phyloP scores from a whole-genome alignment of 2,888 invertebrate genomes.

The Drosophila colorata region DNA sequence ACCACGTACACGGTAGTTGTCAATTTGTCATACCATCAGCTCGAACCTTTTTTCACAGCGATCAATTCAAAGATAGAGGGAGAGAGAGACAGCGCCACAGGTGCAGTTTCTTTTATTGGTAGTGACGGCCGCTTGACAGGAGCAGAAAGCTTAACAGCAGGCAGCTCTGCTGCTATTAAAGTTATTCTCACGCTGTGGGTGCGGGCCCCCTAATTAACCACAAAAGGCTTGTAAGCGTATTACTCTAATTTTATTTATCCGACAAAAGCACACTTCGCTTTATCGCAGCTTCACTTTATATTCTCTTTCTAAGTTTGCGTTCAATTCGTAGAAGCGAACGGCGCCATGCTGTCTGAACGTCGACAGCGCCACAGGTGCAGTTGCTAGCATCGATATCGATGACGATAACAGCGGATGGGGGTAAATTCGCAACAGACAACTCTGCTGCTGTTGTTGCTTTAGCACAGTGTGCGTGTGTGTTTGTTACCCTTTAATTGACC shows the following conservation, averaged over 20 bases:
- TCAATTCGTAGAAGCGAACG: conserved; percentile 6
- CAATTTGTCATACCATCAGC: conserved; percentile 48
- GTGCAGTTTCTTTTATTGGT: conserved; percentile 8
- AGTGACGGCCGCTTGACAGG: neutral
- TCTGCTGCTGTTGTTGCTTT: neutral
- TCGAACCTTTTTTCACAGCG: conserved; percentile 15
- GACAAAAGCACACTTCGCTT: too few relatives aligned
- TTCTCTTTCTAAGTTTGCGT: neutral
- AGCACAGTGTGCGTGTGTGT: conserved; percentile 3
- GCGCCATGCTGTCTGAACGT: conserved; percentile 13
- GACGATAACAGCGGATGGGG: conserved; percentile 4
- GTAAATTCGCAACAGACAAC: conserved; percentile 6
- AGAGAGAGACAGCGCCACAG: conserved; percentile 2
- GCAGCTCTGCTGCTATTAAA: neutral
- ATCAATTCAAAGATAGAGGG: conserved; percentile 5
- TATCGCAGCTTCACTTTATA: neutral
- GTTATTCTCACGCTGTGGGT: neutral
- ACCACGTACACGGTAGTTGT: conserved; percentile 19
- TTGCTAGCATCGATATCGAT: conserved; percentile 14
- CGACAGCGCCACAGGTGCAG: conserved; percentile 22
- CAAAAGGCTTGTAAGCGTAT: neutral
- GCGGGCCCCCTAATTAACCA: neutral
- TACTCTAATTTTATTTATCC: neutral
- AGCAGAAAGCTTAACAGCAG: neutral
- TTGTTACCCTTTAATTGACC: conserved; percentile 65